A percentile compares a stretch with the other conserved stretches of the same genome.
These are phyloP conservation scores for Halichoerus grypus DNA, from an alignment of 2,113 vertebrate genomes.

Conservation along the genomic window DNA sequence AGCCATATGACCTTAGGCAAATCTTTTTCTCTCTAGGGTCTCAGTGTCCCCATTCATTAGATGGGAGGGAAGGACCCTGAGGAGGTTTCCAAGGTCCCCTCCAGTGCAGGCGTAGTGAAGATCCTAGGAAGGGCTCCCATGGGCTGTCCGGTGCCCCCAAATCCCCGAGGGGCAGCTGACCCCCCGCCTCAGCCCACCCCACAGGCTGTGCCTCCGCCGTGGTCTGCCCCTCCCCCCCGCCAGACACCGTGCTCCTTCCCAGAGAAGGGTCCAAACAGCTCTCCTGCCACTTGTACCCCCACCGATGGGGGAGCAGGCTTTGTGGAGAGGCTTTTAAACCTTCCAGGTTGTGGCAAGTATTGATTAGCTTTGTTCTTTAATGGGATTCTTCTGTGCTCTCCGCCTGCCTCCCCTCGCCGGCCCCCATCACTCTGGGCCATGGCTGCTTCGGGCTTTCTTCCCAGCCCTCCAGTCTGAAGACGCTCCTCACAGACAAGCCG, in stretches of 20 bases:
- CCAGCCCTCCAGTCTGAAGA: neutral
- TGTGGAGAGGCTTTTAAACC: slow-evolving; percentile 87
- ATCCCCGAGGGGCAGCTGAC: slow-evolving; percentile 50
- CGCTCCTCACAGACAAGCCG: neutral
- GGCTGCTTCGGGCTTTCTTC: slow-evolving; percentile 66
- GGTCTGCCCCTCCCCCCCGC: neutral
- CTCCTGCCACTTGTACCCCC: neutral
- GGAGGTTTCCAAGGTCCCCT: neutral
- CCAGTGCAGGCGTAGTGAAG: slow-evolving; percentile 72
- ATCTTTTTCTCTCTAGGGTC: rapidly evolving
- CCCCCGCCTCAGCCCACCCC: slow-evolving; percentile 45
- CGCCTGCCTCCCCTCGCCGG: neutral
- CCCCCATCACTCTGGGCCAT: slow-evolving; percentile 44
- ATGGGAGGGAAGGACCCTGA: neutral
- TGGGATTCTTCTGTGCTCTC: slow-evolving; percentile 75
- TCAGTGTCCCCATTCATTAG: neutral
- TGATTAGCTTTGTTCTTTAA: slow-evolving; percentile 86
- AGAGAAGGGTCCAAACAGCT: neutral
- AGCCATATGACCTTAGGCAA: rapidly evolving
- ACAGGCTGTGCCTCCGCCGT: neutral
- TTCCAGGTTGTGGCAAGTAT: slow-evolving; percentile 82
- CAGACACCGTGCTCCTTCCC: neutral
- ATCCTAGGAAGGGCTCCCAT: slow-evolving; percentile 74
- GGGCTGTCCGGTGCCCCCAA: slow-evolving; percentile 62
- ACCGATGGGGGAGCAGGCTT: slow-evolving; percentile 57